Conservation (phyloP, 2,113 vertebrate species). For the Limnothrissa miodon region DNA sequence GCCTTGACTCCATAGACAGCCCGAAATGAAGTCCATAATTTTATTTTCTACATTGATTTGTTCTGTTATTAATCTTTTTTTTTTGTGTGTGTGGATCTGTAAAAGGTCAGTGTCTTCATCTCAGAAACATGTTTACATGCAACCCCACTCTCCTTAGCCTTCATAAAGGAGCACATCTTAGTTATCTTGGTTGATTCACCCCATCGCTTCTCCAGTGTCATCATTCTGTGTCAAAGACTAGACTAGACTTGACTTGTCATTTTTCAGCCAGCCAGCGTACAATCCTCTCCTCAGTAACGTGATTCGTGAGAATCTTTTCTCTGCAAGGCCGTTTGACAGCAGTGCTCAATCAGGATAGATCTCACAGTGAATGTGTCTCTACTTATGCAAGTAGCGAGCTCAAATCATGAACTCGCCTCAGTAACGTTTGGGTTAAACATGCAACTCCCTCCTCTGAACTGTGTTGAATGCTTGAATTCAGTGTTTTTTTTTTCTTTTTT, state of each 20-base stretch:
- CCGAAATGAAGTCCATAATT: conserved; percentile 26
- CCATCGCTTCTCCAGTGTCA: neutral
- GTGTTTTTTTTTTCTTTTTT: no score
- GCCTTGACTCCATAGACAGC: conserved; percentile 20
- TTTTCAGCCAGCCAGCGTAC: neutral
- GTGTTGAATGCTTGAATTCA: neutral
- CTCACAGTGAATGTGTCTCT: neutral
- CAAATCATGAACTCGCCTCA: neutral
- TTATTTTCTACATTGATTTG: conserved; percentile 12
- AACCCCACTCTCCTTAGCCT: neutral
- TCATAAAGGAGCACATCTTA: conserved; percentile 22
- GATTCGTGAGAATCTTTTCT: neutral
- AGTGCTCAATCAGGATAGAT: neutral
- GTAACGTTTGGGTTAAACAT: neutral
- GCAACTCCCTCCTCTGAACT: neutral
- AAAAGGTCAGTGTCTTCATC: conserved; percentile 24
- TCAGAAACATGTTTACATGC: conserved; percentile 39
- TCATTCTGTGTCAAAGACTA: neutral
- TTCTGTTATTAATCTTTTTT: neutral
- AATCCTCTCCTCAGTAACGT: neutral
- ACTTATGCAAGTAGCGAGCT: neutral
- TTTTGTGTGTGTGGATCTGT: conserved; percentile 42
- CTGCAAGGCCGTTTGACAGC: neutral
- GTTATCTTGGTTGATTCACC: neutral
- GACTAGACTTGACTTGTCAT: neutral